These are phyloP conservation scores for Opisthograptis luteolata DNA, from an alignment of 2,888 invertebrate species.

Conservation along the genomic window DNA sequence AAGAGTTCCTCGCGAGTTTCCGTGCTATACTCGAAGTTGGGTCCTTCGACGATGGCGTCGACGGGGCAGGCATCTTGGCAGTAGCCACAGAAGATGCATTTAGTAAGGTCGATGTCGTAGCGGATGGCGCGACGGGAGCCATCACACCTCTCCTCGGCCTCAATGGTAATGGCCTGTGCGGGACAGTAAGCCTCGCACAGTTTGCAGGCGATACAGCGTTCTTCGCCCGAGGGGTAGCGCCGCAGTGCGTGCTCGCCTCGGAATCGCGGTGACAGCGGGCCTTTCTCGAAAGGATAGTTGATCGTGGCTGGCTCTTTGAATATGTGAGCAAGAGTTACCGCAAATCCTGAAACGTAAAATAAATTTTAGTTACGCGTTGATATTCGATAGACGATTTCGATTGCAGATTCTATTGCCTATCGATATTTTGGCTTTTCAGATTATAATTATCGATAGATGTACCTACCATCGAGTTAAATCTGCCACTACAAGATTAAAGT, in stretches of 20 bases:
- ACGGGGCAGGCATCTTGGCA: constrained; percentile 99
- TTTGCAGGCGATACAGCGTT: constrained; percentile 99
- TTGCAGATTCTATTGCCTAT: too few species aligned
- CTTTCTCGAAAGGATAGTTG: constrained; percentile 99
- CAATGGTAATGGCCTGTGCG: constrained; percentile 99
- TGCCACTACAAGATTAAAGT: too few species aligned
- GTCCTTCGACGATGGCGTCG: constrained; percentile 99
- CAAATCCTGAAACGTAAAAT: constrained; percentile 85
- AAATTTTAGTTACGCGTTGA: not conserved
- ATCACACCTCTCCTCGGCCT: constrained; percentile 97
- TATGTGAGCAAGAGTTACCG: constrained; percentile 89
- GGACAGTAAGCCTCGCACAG: constrained; percentile 99
- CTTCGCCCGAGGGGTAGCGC: constrained; percentile 98
- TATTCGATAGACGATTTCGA: too few species aligned
- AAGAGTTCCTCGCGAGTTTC: constrained; percentile 98
- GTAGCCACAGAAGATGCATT: constrained; percentile 99
- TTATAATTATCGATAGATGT: too few species aligned
- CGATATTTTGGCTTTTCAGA: too few species aligned
- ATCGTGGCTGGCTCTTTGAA: constrained; percentile 96
- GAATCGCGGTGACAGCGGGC: constrained; percentile 97
- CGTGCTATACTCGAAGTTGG: constrained; percentile 99
- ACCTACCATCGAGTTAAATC: too few species aligned
- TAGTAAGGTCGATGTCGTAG: constrained; percentile 98
- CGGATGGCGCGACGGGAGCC: constrained; percentile 98
- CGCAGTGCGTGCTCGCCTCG: constrained; percentile 99